phyloP scores from a whole-genome alignment of 2,797 vertebrate species.

The Jordanella pulchra region DNA sequence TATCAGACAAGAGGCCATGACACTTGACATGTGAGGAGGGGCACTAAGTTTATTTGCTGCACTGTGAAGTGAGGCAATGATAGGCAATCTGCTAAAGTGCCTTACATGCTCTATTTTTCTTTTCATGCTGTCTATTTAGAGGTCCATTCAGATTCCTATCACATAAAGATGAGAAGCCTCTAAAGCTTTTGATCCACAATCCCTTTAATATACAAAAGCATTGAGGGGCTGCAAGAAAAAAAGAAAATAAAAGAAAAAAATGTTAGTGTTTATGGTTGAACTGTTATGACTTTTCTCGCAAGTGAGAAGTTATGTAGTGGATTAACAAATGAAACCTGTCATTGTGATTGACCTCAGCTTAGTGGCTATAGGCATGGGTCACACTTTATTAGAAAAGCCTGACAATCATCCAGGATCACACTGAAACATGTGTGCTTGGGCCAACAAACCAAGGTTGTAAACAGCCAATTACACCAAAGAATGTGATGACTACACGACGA shows the following conservation, averaged over 20 bases:
- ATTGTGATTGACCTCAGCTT: constrained; percentile 49
- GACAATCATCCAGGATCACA: constrained; percentile 25
- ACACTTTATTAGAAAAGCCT: constrained; percentile 38
- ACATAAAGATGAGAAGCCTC: constrained; percentile 22
- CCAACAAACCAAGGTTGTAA: constrained; percentile 39
- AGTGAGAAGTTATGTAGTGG: constrained; percentile 16
- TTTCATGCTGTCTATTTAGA: constrained; percentile 4
- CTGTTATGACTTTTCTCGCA: neutral
- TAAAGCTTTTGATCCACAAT: constrained; percentile 41
- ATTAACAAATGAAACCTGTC: constrained; percentile 60
- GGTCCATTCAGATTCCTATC: neutral
- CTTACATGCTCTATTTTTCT: constrained; percentile 4
- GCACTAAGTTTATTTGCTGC: constrained; percentile 38
- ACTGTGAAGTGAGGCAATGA: constrained; percentile 12
- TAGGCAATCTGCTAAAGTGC: constrained; percentile 12
- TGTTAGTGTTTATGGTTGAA: neutral
- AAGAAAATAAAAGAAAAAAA: neutral
- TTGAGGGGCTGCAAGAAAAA: constrained; percentile 19
- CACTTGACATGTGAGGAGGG: constrained; percentile 15
- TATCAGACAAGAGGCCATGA: constrained; percentile 48
- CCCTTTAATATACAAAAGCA: constrained; percentile 39
- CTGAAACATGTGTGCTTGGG: neutral
- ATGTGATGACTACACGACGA: constrained; percentile 38
- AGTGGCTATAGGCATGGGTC: constrained; percentile 35
- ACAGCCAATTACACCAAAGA: constrained; percentile 57